These are phyloP conservation scores for Thermophis baileyi DNA, from an alignment of 2,113 vertebrate species.

Conservation along the genomic window DNA sequence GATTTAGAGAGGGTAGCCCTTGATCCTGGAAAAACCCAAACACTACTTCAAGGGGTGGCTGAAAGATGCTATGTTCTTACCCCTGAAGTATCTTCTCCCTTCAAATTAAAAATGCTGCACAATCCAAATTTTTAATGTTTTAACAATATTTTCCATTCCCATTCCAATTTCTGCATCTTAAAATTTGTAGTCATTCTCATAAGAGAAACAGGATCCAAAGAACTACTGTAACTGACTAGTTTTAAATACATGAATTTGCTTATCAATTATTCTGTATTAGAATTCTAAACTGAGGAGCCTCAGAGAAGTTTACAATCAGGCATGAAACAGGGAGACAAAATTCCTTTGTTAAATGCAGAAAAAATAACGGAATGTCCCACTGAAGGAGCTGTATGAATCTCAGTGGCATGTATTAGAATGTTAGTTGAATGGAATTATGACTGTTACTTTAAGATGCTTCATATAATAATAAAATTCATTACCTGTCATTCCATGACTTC, in stretches of 20 bases:
- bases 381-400: background rate
- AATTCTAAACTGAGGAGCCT: background rate
- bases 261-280: background rate
- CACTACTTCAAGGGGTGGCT: background rate
- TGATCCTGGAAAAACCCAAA: background rate
- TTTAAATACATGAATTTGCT: background rate
- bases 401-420: background rate
- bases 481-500: conserved; percentile 97
- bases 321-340: background rate
- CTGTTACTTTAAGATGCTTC: background rate
- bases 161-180: background rate
- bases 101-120: background rate
- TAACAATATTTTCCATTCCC: background rate
- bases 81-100: background rate
- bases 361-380: background rate
- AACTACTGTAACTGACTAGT: background rate
- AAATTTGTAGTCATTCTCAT: background rate
- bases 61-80: background rate
- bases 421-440: too few relatives aligned
- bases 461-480: background rate
- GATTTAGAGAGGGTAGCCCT: background rate
- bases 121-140: background rate
- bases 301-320: background rate
- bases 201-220: background rate
- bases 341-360: background rate